Conservation (phyloP, 2,113 vertebrate genomes). For the Terrapene triunguis region DNA sequence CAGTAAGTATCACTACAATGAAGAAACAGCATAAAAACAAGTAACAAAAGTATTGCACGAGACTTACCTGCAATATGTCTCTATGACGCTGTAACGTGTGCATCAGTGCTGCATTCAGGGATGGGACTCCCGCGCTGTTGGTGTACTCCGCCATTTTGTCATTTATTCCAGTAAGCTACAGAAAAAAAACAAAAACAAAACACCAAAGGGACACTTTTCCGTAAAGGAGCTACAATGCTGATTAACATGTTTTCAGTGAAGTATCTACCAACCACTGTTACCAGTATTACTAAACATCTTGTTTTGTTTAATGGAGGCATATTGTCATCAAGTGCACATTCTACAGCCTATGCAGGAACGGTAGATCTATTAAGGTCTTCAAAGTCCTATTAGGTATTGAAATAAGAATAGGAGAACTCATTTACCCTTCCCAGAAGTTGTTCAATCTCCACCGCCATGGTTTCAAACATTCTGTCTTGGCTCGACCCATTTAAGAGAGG, state of each 20-base stretch:
- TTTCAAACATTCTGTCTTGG: constrained; percentile 99
- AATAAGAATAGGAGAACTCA: background rate
- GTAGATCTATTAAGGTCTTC: background rate
- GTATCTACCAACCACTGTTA: background rate
- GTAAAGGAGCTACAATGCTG: accelerated
- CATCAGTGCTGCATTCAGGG: constrained; percentile 95
- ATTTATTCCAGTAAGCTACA: constrained; percentile 93
- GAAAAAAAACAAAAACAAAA: background rate
- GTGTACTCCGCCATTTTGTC: constrained; percentile 98
- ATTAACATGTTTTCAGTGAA: background rate
- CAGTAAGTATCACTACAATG: background rate
- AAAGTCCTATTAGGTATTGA: accelerated
- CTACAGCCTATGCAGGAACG: background rate
- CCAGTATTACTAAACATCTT: accelerated
- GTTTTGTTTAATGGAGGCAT: background rate
- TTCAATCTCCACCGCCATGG: constrained; percentile 98
- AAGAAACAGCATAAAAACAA: accelerated
- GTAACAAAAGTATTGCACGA: accelerated
- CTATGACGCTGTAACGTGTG: constrained; percentile 96
- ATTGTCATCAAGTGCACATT: background rate
- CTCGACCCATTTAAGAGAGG: constrained; percentile 96
- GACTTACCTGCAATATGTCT: constrained; percentile 93
- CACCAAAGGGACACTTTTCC: background rate
- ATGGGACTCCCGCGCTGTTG: constrained; percentile 89
- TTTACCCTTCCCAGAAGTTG: constrained; percentile 95